Evolutionary conservation across 2,888 invertebrate genomes (phyloP).

Genomic region (Noctua comes): DNA sequence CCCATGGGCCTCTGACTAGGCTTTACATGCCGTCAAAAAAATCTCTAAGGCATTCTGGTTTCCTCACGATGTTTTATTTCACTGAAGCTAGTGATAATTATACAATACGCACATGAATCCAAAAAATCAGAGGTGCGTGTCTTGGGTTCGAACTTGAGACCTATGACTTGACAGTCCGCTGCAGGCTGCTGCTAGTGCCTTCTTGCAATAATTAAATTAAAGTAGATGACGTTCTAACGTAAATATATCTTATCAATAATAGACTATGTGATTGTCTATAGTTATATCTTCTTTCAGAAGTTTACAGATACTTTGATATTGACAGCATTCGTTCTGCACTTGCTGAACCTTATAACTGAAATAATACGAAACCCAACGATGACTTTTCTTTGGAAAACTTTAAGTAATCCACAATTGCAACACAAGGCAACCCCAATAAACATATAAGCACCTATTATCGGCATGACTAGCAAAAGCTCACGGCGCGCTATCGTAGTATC

Average conservation of each 20-base stretch:
- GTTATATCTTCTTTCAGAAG: background rate
- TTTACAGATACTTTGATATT: background rate
- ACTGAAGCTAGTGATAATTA: no score
- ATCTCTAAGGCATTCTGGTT: no score
- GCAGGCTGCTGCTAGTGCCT: no score
- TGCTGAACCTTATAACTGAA: background rate
- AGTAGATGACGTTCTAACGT: background rate
- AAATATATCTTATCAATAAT: background rate
- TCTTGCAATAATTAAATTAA: background rate
- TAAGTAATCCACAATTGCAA: background rate
- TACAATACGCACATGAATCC: no score
- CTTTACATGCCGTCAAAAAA: no score
- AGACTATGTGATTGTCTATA: background rate
- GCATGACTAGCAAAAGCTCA: slow-evolving; percentile 64
- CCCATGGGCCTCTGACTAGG: no score
- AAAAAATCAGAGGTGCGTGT: no score
- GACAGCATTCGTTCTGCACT: background rate
- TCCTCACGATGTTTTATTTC: no score
- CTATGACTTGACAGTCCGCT: no score
- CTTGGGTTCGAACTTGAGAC: no score
- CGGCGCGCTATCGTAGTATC: slow-evolving; percentile 61
- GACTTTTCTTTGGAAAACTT: background rate
- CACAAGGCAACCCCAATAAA: slow-evolving; percentile 4
- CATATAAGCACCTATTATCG: slow-evolving; percentile 45
- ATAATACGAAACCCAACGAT: background rate